A percentile compares a stretch with the other conserved stretches of the same genome.
Evolutionary conservation across 2,113 vertebrate genomes (phyloP).

Genomic region (Ancistrus triradiatus): DNA sequence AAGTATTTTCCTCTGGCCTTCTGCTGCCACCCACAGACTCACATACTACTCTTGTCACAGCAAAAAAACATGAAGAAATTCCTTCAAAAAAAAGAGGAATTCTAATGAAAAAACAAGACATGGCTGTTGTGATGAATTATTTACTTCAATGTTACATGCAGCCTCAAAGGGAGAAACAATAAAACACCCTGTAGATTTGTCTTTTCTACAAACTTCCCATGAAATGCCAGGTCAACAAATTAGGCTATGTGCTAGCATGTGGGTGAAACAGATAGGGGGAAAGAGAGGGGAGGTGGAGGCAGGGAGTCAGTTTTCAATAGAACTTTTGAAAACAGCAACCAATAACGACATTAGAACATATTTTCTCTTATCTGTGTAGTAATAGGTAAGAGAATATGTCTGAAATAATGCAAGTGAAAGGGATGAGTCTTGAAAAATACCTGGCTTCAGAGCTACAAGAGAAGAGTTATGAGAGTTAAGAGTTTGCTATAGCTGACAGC

Average conservation of each 20-base stretch:
- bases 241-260: slow-evolving; percentile 72
- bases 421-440: not conserved
- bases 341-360: slow-evolving; percentile 71
- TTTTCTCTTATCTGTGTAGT: slow-evolving; percentile 52
- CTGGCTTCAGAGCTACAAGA: not conserved
- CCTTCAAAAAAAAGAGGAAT: slow-evolving; percentile 55
- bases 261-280: slow-evolving; percentile 70
- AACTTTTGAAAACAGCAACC: slow-evolving; percentile 74
- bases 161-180: slow-evolving; percentile 54
- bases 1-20: slow-evolving; percentile 8
- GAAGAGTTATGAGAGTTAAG: slow-evolving; percentile 31
- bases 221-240: slow-evolving; percentile 68
- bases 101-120: slow-evolving; percentile 61
- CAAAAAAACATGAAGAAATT: slow-evolving; percentile 41
- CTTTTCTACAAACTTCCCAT: slow-evolving; percentile 72
- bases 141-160: too few relatives aligned
- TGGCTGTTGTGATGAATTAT: slow-evolving; percentile 39
- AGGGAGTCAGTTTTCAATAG: slow-evolving; percentile 60
- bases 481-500: slow-evolving; percentile 39
- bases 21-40: slow-evolving; percentile 19
- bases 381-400: slow-evolving; percentile 19
- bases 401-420: slow-evolving; percentile 13
- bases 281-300: slow-evolving; percentile 46
- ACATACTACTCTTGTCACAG: not conserved
- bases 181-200: slow-evolving; percentile 70